Evolutionary conservation across 2,113 vertebrate species (phyloP).

Genomic region (Eubucco bourcierii): DNA sequence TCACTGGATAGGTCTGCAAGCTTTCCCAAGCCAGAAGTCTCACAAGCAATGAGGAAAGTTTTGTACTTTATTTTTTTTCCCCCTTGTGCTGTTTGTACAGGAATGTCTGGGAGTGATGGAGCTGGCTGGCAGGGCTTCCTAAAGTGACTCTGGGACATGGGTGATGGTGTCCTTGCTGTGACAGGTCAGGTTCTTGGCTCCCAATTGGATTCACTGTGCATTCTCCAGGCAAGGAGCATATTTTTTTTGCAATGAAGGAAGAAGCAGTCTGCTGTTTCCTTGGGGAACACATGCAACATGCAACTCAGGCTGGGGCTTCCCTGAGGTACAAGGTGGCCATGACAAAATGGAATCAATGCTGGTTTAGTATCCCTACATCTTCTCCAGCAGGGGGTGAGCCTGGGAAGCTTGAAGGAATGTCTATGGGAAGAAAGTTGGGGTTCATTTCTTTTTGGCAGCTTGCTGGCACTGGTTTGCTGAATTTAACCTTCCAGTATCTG

Average conservation of each 20-base stretch:
- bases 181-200: not conserved
- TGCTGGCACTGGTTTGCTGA: not conserved
- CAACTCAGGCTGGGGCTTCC: not conserved
- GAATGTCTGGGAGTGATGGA: not conserved
- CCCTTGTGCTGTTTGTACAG: rapidly evolving
- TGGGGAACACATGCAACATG: not conserved
- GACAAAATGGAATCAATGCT: not conserved
- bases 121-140: not conserved
- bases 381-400: not conserved
- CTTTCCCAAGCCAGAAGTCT: not conserved
- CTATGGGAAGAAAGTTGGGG: no score
- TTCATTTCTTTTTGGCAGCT: not conserved
- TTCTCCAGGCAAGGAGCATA: not conserved
- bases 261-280: not conserved
- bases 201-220: not conserved
- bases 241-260: not conserved
- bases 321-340: not conserved
- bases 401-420: not conserved
- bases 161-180: not conserved
- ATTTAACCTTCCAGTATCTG: no score
- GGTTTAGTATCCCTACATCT: not conserved
- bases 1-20: not conserved
- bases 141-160: not conserved
- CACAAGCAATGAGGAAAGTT: not conserved
- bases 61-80: not conserved